phyloP scores from a whole-genome alignment of 2,888 invertebrate species.

The Dynastes maya region DNA sequence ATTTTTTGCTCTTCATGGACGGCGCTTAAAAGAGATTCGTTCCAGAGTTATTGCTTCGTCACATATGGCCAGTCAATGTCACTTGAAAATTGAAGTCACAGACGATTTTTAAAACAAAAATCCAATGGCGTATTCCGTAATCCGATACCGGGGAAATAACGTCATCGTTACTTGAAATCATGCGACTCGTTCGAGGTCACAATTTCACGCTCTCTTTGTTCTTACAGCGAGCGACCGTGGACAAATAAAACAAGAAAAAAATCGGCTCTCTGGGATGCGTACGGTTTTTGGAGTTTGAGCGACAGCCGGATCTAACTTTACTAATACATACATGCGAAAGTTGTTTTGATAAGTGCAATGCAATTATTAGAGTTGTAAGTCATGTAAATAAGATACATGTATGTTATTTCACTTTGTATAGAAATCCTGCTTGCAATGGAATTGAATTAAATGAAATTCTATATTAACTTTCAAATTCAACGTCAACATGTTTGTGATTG shows the following conservation, averaged over 20 bases:
- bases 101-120: slow-evolving; percentile 9
- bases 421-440: no score
- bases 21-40: no score
- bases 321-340: background rate
- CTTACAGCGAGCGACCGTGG: slow-evolving; percentile 13
- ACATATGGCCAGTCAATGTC: slow-evolving; percentile 4
- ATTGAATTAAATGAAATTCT: no score
- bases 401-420: no score
- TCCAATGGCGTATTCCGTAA: slow-evolving; percentile 17
- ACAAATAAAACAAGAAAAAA: slow-evolving; percentile 9
- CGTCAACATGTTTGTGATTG: no score
- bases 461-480: no score
- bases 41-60: no score
- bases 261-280: background rate
- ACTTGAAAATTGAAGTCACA: background rate
- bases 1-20: no score
- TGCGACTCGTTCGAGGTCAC: slow-evolving; percentile 15
- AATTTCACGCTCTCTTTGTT: slow-evolving; percentile 34
- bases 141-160: slow-evolving; percentile 14
- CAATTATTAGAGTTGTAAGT: background rate
- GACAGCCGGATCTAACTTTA: background rate
- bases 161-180: slow-evolving; percentile 18
- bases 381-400: background rate
- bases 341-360: background rate
- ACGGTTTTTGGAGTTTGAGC: background rate